Evolutionary conservation across 2,113 vertebrate species (phyloP).

Genomic region (Propithecus coquereli): DNA sequence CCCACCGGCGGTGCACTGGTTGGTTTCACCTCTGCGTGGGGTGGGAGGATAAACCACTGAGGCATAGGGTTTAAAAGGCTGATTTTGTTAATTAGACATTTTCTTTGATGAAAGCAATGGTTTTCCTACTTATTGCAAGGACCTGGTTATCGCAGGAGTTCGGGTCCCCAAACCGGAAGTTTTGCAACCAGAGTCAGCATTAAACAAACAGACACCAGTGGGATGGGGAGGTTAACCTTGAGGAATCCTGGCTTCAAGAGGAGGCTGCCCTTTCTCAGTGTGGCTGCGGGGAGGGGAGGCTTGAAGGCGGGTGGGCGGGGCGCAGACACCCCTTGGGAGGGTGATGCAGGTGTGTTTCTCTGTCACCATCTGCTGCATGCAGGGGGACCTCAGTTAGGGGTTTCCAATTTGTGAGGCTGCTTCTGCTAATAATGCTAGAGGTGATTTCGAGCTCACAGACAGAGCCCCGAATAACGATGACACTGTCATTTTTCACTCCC

Average conservation of each 20-base stretch:
- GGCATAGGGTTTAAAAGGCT: background rate
- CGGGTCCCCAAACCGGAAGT: background rate
- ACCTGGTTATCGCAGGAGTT: slow-evolving; percentile 51
- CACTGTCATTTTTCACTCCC: accelerated
- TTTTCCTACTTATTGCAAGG: slow-evolving; percentile 43
- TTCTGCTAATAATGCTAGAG: accelerated
- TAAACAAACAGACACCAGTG: background rate
- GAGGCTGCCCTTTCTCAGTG: background rate
- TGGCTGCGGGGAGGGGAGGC: background rate
- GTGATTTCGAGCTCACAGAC: no score
- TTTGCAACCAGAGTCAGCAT: background rate
- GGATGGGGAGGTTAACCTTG: accelerated
- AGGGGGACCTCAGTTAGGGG: background rate
- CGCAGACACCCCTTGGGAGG: no score
- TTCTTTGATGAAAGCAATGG: slow-evolving; percentile 37
- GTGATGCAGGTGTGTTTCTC: background rate
- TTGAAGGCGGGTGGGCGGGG: no score
- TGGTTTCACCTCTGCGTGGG: background rate
- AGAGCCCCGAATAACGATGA: accelerated
- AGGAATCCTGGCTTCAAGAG: background rate
- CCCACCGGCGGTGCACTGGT: background rate
- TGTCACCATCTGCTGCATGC: no score
- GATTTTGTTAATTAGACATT: slow-evolving; percentile 50
- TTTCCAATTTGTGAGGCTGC: accelerated
- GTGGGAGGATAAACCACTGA: slow-evolving; percentile 29